These are phyloP conservation scores for Protobothrops flavoviridis DNA, from an alignment of 2,113 vertebrate species.

Conservation along the genomic window DNA sequence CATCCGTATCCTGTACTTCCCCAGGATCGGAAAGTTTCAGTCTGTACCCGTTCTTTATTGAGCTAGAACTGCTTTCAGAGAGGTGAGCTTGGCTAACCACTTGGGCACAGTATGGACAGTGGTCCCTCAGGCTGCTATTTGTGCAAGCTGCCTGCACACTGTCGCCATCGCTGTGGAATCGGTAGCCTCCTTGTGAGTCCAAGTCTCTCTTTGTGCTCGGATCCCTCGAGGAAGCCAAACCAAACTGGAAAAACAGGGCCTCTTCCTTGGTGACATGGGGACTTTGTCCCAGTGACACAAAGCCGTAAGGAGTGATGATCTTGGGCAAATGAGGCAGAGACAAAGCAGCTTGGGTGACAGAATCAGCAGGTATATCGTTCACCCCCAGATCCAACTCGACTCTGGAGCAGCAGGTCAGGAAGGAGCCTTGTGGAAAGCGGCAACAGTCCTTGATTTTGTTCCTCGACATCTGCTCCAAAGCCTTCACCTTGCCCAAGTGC, in stretches of 20 bases:
- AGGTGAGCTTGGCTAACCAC: accelerated
- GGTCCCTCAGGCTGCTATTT: not conserved
- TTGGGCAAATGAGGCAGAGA: constrained; percentile 73
- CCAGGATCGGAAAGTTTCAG: not conserved
- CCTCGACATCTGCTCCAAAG: not conserved
- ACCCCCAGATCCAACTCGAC: accelerated
- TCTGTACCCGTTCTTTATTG: accelerated
- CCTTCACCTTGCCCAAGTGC: constrained; percentile 22
- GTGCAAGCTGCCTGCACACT: not conserved
- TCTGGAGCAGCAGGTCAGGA: accelerated
- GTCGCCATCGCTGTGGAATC: accelerated
- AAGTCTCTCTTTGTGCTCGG: not conserved
- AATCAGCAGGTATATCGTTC: constrained; percentile 62
- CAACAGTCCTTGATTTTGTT: constrained; percentile 6
- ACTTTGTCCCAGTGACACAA: constrained; percentile 73
- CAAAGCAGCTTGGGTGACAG: constrained; percentile 57
- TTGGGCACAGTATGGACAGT: accelerated
- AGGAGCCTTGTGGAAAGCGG: accelerated
- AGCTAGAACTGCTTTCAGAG: not conserved
- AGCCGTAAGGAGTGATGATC: constrained; percentile 72
- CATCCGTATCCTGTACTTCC: not conserved
- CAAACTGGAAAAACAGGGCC: constrained; percentile 65
- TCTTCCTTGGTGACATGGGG: constrained; percentile 76
- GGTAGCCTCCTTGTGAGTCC: not conserved
- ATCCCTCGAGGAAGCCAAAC: not conserved